Conservation (phyloP, 2,113 vertebrate genomes). For the Gavia stellata region DNA sequence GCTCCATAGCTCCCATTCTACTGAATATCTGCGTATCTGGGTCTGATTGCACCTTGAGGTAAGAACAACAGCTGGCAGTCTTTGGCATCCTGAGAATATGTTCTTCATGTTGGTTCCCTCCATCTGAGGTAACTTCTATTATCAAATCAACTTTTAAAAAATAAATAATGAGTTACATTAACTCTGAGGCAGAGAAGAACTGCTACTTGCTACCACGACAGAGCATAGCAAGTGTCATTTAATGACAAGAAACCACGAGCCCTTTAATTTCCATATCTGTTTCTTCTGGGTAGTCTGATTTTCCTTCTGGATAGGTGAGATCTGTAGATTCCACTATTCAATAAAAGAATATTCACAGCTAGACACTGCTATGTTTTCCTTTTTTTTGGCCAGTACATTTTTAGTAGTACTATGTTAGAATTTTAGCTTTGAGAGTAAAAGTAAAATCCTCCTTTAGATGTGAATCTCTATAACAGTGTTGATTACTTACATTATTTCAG, state of each 20-base stretch:
- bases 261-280: neutral
- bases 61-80: neutral
- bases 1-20: neutral
- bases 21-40: neutral
- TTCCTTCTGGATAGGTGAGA: neutral
- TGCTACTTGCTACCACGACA: neutral
- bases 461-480: neutral
- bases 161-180: neutral
- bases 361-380: neutral
- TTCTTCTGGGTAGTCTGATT: neutral
- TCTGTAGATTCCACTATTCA: neutral
- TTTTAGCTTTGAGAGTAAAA: neutral
- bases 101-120: neutral
- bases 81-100: neutral
- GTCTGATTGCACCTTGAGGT: neutral
- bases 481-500: neutral
- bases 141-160: neutral
- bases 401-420: neutral
- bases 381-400: fast-evolving
- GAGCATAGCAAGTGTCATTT: neutral
- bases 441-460: neutral
- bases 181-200: neutral
- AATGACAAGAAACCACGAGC: neutral
- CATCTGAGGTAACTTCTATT: neutral
- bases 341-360: neutral